Evolutionary conservation across 2,113 vertebrate genomes (phyloP).

Genomic region (Turnix velox): DNA sequence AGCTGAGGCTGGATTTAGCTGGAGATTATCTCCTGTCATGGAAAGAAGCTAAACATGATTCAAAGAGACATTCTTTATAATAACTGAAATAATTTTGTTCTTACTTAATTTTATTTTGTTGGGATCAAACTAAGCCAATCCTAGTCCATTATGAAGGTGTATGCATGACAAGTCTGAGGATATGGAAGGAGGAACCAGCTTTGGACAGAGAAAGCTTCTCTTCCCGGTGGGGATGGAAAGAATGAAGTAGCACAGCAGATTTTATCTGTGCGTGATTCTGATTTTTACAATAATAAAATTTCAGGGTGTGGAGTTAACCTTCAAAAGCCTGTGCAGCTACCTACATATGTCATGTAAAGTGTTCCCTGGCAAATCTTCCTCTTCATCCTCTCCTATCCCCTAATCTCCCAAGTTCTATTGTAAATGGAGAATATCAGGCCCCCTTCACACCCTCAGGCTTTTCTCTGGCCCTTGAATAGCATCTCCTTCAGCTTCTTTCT

Average conservation of each 20-base stretch:
- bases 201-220: background rate
- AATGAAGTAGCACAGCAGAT: conserved; percentile 29
- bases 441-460: background rate
- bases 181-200: background rate
- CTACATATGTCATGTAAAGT: accelerated
- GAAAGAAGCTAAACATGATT: conserved; percentile 8
- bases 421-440: background rate
- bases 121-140: conserved; percentile 30
- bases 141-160: conserved; percentile 11
- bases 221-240: background rate
- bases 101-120: conserved; percentile 40
- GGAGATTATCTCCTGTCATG: conserved; percentile 13
- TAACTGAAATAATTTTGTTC: background rate
- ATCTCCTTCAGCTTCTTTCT: background rate
- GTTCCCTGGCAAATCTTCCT: background rate
- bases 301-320: conserved; percentile 49
- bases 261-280: background rate
- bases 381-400: background rate
- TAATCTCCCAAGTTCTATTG: background rate
- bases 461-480: background rate
- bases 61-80: background rate
- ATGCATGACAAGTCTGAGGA: background rate
- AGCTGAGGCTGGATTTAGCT: background rate
- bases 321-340: background rate
- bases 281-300: conserved; percentile 23